These are phyloP conservation scores for Myopa testacea DNA, from an alignment of 2,888 invertebrate species.

Conservation along the genomic window DNA sequence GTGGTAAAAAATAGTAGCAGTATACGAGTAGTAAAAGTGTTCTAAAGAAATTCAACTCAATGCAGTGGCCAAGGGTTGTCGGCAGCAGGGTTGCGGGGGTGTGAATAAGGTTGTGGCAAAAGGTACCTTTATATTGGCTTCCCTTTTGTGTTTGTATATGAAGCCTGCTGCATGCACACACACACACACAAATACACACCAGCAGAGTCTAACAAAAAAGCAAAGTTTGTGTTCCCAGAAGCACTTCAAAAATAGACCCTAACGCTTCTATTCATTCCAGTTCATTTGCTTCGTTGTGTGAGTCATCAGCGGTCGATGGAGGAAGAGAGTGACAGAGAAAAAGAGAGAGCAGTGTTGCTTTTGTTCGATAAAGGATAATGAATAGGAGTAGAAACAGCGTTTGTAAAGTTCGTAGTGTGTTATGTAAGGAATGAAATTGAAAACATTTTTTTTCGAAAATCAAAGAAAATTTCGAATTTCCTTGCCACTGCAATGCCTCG, in stretches of 20 bases:
- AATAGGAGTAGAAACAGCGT: too few relatives aligned
- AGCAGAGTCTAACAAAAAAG: neutral
- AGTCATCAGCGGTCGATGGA: constrained; percentile 51
- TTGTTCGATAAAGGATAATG: neutral
- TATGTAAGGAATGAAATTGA: too few relatives aligned
- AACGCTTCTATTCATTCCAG: constrained; percentile 57
- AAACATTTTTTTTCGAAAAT: too few relatives aligned
- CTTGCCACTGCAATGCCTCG: too few relatives aligned
- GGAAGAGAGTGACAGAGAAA: neutral
- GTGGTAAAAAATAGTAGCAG: neutral
- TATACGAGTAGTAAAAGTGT: constrained; percentile 6
- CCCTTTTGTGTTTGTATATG: constrained; percentile 35
- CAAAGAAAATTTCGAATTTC: too few relatives aligned
- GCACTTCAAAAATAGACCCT: constrained; percentile 33
- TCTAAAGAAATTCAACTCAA: constrained; percentile 21
- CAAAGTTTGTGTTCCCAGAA: constrained; percentile 9
- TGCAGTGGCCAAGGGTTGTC: neutral
- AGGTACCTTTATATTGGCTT: neutral
- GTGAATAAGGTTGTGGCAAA: neutral
- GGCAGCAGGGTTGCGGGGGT: neutral
- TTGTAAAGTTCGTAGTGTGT: too few relatives aligned
- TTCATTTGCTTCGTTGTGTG: constrained; percentile 65
- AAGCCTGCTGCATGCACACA: constrained; percentile 19
- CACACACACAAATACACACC: constrained; percentile 1
- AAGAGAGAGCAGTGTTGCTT: neutral